Base-by-base conservation (phyloP, 2,888 invertebrate species). In the Drosophila nigritarsus region DNA sequence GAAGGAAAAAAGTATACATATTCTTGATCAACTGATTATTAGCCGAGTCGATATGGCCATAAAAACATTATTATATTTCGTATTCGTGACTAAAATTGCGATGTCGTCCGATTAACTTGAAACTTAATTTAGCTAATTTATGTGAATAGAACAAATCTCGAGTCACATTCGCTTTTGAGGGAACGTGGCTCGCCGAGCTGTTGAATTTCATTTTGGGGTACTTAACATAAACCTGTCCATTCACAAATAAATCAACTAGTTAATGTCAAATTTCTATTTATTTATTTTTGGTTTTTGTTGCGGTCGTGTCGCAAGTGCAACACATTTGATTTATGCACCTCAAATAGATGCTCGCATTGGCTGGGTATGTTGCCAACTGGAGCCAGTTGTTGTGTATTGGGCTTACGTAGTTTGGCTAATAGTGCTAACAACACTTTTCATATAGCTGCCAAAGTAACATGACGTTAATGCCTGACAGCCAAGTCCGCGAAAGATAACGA, bases 341-440 rank as follows among this genome's bases (percentile, higher is more conserved):
- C 9, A 15, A 15, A 20, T 20, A 45, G 9, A 24, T 29, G 3
- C 30, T 34, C n/a, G n/a, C 34, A 60, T 34, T 38, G 42, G 5
- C 30, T 15, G 61, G 2, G 20, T 66, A 50, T 15, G 48, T 63
- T 64, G 58, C 42, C 53, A 62, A 56, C 58, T 54, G 53, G 51
- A 65, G 64, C 42, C 67, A 66, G 40, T 49, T 66, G 3, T 15
- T 45, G 20, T 15, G 20, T 32, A 18, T 20, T 51, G 20, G 56
- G 50, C 64, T 78, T 76, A 76, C 78, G 69, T 62, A 75, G 67
- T 54, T 69, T 24, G 15, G 65, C 45, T 45, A 61, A 71, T 61
- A 59, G 68, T 74, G 70, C 63, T 65, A 78, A 48, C 38, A 49
- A 36, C 36, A 32, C 15, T n/a, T 20, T 20, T 32, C 20, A 48